phyloP scores from a whole-genome alignment of 1,140 invertebrate genomes.

The Panonychus citri region DNA sequence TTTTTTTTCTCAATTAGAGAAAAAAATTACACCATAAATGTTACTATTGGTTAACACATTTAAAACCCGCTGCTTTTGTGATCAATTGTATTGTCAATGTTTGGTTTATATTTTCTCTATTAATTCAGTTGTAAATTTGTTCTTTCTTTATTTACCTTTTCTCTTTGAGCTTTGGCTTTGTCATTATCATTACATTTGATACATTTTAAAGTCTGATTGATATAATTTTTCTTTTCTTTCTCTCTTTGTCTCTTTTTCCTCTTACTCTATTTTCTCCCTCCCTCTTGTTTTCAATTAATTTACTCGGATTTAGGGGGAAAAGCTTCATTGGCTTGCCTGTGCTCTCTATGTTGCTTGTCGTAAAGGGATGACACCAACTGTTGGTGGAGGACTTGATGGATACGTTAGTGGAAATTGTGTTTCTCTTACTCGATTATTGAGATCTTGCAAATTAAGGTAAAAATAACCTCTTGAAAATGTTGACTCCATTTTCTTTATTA shows the following conservation, averaged over 20 bases:
- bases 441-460: constrained; percentile 50
- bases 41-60: no score
- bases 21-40: background rate
- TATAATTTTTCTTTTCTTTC: constrained; percentile 27
- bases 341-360: constrained; percentile 73
- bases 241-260: no score
- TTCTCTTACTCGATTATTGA: constrained; percentile 60
- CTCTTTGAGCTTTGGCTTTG: no score
- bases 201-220: no score
- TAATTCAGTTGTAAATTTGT: no score
- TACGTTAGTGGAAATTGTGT: constrained; percentile 72
- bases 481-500: background rate
- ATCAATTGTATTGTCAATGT: no score
- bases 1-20: background rate
- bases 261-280: background rate
- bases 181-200: no score
- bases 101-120: no score
- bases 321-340: constrained; percentile 80
- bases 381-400: constrained; percentile 36
- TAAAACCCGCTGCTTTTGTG: no score
- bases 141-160: no score
- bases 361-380: constrained; percentile 49
- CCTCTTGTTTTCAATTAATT: background rate
- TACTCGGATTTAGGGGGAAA: constrained; percentile 44
- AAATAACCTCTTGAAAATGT: background rate